phyloP scores from a whole-genome alignment of 2,797 vertebrate species.

The Helicolenus hilgendorfi region DNA sequence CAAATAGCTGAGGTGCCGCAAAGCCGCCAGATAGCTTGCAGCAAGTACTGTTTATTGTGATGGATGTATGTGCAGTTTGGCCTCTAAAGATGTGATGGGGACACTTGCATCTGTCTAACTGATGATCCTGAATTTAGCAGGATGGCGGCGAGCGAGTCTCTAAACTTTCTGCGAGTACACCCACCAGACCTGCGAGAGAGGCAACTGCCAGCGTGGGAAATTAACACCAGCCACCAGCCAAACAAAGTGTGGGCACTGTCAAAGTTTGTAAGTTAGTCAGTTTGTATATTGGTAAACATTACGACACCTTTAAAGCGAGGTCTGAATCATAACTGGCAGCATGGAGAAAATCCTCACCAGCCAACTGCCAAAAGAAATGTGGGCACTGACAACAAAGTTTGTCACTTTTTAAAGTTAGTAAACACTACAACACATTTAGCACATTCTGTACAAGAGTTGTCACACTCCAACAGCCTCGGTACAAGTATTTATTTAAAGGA shows the following conservation, averaged over 20 bases:
- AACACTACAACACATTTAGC: constrained; percentile 53
- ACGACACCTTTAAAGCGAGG: constrained; percentile 52
- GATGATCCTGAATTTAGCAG: constrained; percentile 37
- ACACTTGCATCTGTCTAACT: constrained; percentile 32
- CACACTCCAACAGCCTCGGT: not conserved
- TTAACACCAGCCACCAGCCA: constrained; percentile 64
- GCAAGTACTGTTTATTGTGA: constrained; percentile 16
- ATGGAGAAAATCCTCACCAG: constrained; percentile 19
- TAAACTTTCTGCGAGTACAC: constrained; percentile 36
- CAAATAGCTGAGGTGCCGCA: not conserved
- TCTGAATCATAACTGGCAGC: constrained; percentile 54
- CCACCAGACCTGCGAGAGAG: constrained; percentile 47
- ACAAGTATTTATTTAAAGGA: constrained; percentile 10
- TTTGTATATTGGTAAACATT: constrained; percentile 65
- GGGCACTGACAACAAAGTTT: constrained; percentile 40
- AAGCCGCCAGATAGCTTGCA: not conserved
- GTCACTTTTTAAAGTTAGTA: constrained; percentile 42
- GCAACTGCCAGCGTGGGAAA: constrained; percentile 68
- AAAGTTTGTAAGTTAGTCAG: constrained; percentile 52
- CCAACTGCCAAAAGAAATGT: constrained; percentile 35
- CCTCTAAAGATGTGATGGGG: constrained; percentile 8
- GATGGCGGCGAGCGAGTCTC: constrained; percentile 19
- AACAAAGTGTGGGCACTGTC: constrained; percentile 57
- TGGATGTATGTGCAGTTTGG: constrained; percentile 2
- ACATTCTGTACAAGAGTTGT: constrained; percentile 24